phyloP scores from a whole-genome alignment of 2,888 invertebrate species.

The Melieria picta region DNA sequence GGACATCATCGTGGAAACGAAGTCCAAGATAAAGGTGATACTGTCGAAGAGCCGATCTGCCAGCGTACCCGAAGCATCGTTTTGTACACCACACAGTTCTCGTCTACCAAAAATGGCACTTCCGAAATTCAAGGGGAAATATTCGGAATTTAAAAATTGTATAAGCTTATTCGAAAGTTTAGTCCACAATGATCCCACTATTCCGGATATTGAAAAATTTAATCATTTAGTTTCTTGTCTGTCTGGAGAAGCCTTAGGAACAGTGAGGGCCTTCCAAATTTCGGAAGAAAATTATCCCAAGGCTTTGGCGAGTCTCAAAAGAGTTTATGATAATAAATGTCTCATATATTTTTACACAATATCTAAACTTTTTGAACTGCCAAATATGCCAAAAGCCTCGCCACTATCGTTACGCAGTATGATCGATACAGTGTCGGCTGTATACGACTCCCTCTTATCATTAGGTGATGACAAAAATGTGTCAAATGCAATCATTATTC shows the following conservation, averaged over 20 bases:
- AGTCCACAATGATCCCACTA: conserved; percentile 11
- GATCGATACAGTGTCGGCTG: conserved; percentile 41
- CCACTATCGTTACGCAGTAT: conserved; percentile 37
- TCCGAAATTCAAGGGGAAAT: conserved; percentile 28
- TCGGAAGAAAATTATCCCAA: conserved; percentile 28
- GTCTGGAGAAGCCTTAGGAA: conserved; percentile 23
- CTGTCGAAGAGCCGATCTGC: background rate
- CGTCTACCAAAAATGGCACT: conserved; percentile 12
- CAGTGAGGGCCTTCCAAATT: conserved; percentile 23
- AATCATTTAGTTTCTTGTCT: conserved; percentile 20
- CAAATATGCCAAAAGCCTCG: conserved; percentile 37
- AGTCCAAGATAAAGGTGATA: background rate
- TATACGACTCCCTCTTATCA: conserved; percentile 39
- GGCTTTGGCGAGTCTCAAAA: conserved; percentile 17
- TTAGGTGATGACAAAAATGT: conserved; percentile 39
- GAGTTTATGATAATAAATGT: conserved; percentile 39
- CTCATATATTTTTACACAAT: conserved; percentile 41
- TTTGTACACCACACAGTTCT: conserved; percentile 4
- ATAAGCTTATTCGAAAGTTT: conserved; percentile 12
- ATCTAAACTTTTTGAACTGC: conserved; percentile 38
- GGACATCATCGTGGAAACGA: conserved; percentile 4
- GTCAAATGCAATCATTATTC: conserved; percentile 39
- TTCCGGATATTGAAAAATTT: conserved; percentile 34
- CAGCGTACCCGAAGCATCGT: background rate
- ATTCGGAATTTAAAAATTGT: conserved; percentile 27